Conservation (phyloP, 2,797 vertebrate genomes). For the Schizopygopsis pylzovi region DNA sequence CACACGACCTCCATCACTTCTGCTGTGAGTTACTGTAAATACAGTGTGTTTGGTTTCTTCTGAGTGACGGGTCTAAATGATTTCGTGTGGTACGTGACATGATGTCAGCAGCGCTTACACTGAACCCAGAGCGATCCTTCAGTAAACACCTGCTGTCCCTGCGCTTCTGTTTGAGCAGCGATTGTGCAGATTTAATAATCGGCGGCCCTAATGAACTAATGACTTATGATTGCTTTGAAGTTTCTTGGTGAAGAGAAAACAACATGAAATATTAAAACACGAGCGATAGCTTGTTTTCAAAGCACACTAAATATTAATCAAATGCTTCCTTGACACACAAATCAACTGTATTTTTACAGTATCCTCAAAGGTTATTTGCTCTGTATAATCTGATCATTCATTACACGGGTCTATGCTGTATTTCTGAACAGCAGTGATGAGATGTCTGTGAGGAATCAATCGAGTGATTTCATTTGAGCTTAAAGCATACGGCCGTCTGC, state of each 20-base stretch:
- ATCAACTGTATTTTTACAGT: neutral
- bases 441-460: slow-evolving; percentile 28
- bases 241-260: neutral
- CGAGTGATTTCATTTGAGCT: slow-evolving; percentile 23
- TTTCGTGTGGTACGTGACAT: neutral
- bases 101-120: neutral
- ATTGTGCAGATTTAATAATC: neutral
- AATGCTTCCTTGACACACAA: neutral
- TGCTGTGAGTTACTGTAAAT: neutral
- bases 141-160: neutral
- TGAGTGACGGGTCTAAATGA: neutral
- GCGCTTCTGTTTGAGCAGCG: neutral
- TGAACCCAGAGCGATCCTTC: neutral
- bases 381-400: neutral
- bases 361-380: neutral
- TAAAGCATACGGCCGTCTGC: slow-evolving; percentile 17
- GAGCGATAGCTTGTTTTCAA: too few relatives aligned
- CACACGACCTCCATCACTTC: neutral
- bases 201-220: too few relatives aligned
- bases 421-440: slow-evolving; percentile 6
- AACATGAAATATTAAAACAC: slow-evolving; percentile 30
- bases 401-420: neutral
- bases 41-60: neutral
- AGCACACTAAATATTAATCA: neutral
- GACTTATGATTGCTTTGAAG: slow-evolving; percentile 26